A percentile compares a stretch with the other conserved stretches of the same genome.
Evolutionary conservation across 2,888 invertebrate species (phyloP).

Genomic region (Lissonota sp.): DNA sequence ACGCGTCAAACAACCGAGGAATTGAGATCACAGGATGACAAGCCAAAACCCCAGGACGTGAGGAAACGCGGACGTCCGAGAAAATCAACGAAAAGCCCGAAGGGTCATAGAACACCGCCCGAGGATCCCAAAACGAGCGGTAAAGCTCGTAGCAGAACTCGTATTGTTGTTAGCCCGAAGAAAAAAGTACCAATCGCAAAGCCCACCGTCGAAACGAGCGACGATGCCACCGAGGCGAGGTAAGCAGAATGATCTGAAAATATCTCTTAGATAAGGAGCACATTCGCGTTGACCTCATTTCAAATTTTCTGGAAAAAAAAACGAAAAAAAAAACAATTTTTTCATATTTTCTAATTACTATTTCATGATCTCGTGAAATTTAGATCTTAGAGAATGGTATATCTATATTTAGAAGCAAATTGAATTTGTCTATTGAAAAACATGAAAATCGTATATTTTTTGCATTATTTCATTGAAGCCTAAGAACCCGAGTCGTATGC

Average conservation of each 20-base stretch:
- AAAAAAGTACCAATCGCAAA: slow-evolving; percentile 83
- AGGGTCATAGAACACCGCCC: slow-evolving; percentile 71
- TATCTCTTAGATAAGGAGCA: no score
- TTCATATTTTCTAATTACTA: no score
- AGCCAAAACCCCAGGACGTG: slow-evolving; percentile 82
- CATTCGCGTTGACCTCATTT: no score
- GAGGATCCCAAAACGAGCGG: slow-evolving; percentile 73
- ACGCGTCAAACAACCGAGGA: slow-evolving; percentile 76
- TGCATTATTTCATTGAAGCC: no score
- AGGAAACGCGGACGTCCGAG: slow-evolving; percentile 85
- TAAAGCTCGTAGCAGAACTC: slow-evolving; percentile 70
- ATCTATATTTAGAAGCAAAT: no score
- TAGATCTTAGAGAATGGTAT: no score
- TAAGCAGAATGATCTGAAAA: slow-evolving; percentile 3
- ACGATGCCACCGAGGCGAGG: slow-evolving; percentile 80
- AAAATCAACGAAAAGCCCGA: slow-evolving; percentile 83
- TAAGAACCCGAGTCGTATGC: no score
- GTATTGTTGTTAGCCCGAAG: slow-evolving; percentile 73
- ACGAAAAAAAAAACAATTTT: no score
- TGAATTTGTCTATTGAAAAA: no score
- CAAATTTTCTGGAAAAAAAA: no score
- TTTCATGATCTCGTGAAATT: no score
- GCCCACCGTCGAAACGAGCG: slow-evolving; percentile 80
- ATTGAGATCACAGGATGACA: slow-evolving; percentile 72
- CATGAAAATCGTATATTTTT: no score